These are phyloP conservation scores for Dascyllus trimaculatus DNA, from an alignment of 2,113 vertebrate genomes.

Conservation along the genomic window DNA sequence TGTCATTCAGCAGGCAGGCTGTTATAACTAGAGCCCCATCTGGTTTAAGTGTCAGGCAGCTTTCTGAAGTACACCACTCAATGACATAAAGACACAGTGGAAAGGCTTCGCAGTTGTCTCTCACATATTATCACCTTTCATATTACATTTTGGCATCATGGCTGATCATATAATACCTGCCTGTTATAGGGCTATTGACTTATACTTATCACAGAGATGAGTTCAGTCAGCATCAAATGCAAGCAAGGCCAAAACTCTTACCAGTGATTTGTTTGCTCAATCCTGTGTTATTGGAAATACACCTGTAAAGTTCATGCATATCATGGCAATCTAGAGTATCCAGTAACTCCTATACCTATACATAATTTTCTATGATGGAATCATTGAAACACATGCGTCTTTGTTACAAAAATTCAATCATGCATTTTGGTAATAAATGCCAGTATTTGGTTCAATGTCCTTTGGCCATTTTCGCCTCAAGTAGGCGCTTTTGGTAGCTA, in stretches of 20 bases:
- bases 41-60: slow-evolving; percentile 26
- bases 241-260: neutral
- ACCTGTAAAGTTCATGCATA: too few relatives aligned
- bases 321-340: too few relatives aligned
- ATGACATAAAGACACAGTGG: slow-evolving; percentile 17
- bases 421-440: too few relatives aligned
- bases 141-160: neutral
- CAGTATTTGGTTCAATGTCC: too few relatives aligned
- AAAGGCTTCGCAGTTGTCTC: neutral
- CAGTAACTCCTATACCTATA: too few relatives aligned
- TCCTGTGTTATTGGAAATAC: neutral
- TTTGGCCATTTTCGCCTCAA: too few relatives aligned
- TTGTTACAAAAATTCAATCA: too few relatives aligned
- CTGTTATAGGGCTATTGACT: slow-evolving; percentile 35
- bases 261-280: neutral
- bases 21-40: slow-evolving; percentile 32
- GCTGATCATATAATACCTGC: slow-evolving; percentile 23
- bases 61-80: slow-evolving; percentile 14
- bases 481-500: too few relatives aligned
- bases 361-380: too few relatives aligned
- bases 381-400: too few relatives aligned
- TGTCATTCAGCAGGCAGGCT: slow-evolving; percentile 18
- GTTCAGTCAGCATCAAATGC: neutral
- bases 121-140: slow-evolving; percentile 7
- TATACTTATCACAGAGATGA: neutral